Evolutionary conservation across 2,113 vertebrate genomes (phyloP).

Genomic region (Melanerpes formicivorus): DNA sequence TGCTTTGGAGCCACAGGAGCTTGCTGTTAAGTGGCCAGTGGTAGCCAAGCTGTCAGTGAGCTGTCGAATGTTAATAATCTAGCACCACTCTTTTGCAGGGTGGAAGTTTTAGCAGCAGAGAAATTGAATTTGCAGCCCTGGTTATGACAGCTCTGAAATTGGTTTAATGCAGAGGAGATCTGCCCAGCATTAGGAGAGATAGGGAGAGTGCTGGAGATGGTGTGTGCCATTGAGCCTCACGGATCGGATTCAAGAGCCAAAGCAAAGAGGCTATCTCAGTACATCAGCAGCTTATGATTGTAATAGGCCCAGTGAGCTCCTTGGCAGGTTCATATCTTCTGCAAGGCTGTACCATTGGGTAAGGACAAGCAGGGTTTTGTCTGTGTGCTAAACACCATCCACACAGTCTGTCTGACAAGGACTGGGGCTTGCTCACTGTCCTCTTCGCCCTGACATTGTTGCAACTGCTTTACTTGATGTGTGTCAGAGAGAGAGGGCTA

Average conservation of each 20-base stretch:
- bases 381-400: neutral
- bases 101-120: constrained; percentile 17
- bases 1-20: neutral
- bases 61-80: constrained; percentile 42
- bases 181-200: neutral
- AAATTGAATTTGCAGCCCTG: constrained; percentile 21
- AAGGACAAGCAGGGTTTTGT: neutral
- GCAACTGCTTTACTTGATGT: neutral
- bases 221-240: accelerated
- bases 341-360: accelerated
- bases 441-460: neutral
- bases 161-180: constrained; percentile 21
- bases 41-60: neutral
- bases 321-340: constrained; percentile 6
- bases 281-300: neutral
- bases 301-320: neutral
- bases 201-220: neutral
- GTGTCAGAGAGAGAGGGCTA: neutral
- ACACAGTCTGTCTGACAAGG: neutral
- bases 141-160: constrained; percentile 29
- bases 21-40: neutral
- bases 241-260: neutral
- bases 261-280: constrained; percentile 15
- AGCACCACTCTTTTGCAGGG: neutral
- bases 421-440: accelerated